Percentiles rank a stretch among this genome's conserved stretches.
These are phyloP conservation scores for Parthenolecanium corni DNA, from an alignment of 2,888 invertebrate genomes.

Conservation along the genomic window DNA sequence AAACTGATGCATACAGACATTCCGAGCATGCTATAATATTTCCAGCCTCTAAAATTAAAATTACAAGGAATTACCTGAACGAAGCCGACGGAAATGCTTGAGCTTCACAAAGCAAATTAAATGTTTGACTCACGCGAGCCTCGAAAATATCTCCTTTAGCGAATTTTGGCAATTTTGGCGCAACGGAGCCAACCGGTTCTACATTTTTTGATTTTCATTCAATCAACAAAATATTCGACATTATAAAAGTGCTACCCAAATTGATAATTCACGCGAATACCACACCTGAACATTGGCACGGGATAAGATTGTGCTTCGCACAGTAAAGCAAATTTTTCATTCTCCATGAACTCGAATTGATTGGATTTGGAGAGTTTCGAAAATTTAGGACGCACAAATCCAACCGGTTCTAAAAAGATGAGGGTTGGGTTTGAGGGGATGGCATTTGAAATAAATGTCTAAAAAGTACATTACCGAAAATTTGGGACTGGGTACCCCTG, in stretches of 20 bases:
- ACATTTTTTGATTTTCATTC: background rate
- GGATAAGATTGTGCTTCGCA: constrained; percentile 43
- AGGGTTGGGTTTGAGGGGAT: background rate
- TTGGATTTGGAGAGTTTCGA: constrained; percentile 37
- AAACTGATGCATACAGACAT: no score
- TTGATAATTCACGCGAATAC: background rate
- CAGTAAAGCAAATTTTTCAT: constrained; percentile 37
- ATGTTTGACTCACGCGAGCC: constrained; percentile 32
- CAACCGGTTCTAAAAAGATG: constrained; percentile 43
- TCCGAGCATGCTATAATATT: no score
- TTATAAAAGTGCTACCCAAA: background rate
- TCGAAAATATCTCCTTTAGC: constrained; percentile 33
- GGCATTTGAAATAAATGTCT: background rate
- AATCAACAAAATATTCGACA: background rate
- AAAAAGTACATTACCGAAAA: constrained; percentile 30
- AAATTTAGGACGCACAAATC: constrained; percentile 38
- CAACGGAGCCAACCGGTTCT: constrained; percentile 39
- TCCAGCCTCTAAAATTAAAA: background rate
- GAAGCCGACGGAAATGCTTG: constrained; percentile 57
- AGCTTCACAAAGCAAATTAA: constrained; percentile 54
- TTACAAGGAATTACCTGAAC: constrained; percentile 53
- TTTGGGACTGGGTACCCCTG: constrained; percentile 48
- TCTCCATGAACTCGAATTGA: constrained; percentile 32
- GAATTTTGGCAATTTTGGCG: constrained; percentile 39
- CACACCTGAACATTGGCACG: constrained; percentile 52